Conservation (phyloP, 1,140 invertebrate genomes). For the Drosophila malerkotliana region DNA sequence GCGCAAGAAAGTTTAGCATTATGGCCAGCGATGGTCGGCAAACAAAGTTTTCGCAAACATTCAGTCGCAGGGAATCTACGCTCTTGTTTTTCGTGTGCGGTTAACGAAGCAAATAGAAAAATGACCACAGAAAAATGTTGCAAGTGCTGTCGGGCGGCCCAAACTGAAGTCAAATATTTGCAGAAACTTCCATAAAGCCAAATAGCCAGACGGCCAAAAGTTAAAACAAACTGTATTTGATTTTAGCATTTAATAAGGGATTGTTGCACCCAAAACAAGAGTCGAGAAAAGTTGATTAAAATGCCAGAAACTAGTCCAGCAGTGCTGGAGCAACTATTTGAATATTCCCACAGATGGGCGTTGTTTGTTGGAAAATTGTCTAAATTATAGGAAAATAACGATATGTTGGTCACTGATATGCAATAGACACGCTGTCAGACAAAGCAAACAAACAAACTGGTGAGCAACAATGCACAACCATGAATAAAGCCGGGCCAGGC, state of each 20-base stretch:
- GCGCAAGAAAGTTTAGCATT: conserved; percentile 74
- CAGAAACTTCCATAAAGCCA: conserved; percentile 65
- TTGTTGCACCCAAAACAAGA: conserved; percentile 8
- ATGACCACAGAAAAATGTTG: conserved; percentile 43
- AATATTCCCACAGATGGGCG: conserved; percentile 38
- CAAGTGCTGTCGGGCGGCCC: conserved; percentile 38
- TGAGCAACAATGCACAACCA: conserved; percentile 27
- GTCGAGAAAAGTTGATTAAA: conserved; percentile 62
- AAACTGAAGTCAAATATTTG: conserved; percentile 60
- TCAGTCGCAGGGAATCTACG: conserved; percentile 53
- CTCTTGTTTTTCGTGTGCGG: conserved; percentile 56
- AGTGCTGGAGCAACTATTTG: conserved; percentile 38
- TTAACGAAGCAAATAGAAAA: conserved; percentile 79
- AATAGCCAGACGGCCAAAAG: conserved; percentile 43
- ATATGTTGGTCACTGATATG: conserved; percentile 66
- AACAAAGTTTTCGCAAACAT: conserved; percentile 74
- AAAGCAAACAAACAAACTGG: conserved; percentile 43
- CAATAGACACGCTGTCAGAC: conserved; percentile 48
- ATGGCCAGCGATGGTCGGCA: conserved; percentile 55
- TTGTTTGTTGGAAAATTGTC: conserved; percentile 36
- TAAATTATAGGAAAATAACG: conserved; percentile 55
- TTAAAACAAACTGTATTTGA: conserved; percentile 39
- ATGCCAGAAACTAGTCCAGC: conserved; percentile 27
- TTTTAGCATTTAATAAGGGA: conserved; percentile 49
- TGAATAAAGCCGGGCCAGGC: conserved; percentile 25